phyloP scores from a whole-genome alignment of 2,113 vertebrate genomes.

The Eretmochelys imbricata region DNA sequence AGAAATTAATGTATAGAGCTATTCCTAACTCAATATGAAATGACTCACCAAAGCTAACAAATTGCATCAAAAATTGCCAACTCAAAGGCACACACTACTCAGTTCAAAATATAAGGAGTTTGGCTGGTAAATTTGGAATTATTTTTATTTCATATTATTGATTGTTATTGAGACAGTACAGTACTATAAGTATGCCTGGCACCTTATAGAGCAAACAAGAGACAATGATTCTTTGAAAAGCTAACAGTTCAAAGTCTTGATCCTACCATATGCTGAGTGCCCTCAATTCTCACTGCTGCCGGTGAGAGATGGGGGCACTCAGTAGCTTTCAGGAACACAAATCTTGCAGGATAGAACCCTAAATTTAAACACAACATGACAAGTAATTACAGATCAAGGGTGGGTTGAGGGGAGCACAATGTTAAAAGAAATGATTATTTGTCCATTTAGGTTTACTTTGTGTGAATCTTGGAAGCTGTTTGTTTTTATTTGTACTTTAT shows the following conservation, averaged over 20 bases:
- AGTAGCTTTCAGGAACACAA: background rate
- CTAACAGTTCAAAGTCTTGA: background rate
- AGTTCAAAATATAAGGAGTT: background rate
- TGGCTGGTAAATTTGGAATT: background rate
- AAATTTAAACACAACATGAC: background rate
- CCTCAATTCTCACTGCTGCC: background rate
- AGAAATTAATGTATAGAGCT: background rate
- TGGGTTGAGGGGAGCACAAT: background rate
- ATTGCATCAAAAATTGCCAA: background rate
- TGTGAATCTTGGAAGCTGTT: background rate
- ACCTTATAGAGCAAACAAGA: background rate
- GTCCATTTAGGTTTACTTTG: background rate
- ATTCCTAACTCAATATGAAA: background rate
- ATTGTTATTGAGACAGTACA: background rate
- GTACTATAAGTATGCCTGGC: background rate
- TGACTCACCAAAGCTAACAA: background rate
- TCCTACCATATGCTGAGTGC: accelerated
- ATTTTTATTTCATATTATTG: background rate
- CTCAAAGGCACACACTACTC: background rate
- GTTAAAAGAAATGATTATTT: background rate
- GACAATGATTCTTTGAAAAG: background rate
- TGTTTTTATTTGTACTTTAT: background rate
- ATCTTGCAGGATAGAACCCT: background rate
- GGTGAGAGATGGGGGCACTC: accelerated
- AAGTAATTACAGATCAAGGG: background rate